Conservation (phyloP, 1,140 invertebrate genomes). For the Melanaphis sacchari region DNA sequence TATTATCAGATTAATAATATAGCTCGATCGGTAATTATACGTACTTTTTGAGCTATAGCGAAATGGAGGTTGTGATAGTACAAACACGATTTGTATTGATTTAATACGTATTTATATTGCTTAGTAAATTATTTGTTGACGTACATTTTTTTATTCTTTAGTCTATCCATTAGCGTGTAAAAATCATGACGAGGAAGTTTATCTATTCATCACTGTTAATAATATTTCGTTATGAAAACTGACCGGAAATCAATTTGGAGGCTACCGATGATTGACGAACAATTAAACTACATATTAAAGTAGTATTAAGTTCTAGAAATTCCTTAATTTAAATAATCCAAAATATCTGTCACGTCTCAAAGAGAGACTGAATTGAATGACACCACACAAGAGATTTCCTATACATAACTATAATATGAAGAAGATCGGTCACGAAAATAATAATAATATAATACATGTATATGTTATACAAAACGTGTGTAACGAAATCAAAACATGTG, state of each 20-base stretch:
- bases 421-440: not conserved
- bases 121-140: no score
- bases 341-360: not conserved
- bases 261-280: not conserved
- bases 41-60: not conserved
- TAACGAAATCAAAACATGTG: not conserved
- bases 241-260: not conserved
- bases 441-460: not conserved
- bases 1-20: not conserved
- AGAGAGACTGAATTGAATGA: not conserved
- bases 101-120: not conserved
- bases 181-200: not conserved
- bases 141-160: not conserved
- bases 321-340: not conserved
- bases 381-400: not conserved
- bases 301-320: not conserved
- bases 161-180: not conserved
- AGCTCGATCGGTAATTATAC: no score
- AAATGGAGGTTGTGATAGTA: not conserved
- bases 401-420: not conserved
- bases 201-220: not conserved
- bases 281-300: not conserved
- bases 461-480: not conserved
- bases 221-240: not conserved
- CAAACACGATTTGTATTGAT: not conserved